Evolutionary conservation across 2,888 invertebrate species (phyloP), one percentile per base, ranked within the genome.

Genomic region (Andrena praecox): DNA sequence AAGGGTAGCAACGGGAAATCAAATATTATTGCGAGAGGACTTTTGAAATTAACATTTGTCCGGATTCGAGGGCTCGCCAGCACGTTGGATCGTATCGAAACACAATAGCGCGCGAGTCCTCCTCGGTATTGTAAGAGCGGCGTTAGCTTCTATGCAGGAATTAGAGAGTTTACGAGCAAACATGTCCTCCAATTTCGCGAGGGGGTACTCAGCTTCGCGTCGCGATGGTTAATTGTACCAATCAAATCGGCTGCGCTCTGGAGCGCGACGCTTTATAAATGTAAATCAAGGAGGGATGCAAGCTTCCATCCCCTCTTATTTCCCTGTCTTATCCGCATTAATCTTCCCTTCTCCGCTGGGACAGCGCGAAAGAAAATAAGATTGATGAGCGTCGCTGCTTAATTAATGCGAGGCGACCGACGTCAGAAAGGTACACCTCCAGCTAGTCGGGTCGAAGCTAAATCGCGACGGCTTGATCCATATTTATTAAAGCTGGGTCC

Each of bases 331-430:
- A 80, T 80, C 77, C 85, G 86, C 91, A 92, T 92, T 89, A 91
- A 92, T 92, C 91, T 91, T 91, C 87, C 80, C 24, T 56, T 85
- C 85, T 78, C 80, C 77, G 78, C 80, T 77, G 78, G 81, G 86
- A 80, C 79, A 80, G 80, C 81, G 87, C 83, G 87, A 90, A 89
- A 91, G 91, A 89, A 91, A 89, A 91, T 88, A 91, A 91, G 91
- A 91, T 91, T 91, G 90, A 92, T 91, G 91, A 89, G 86, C 87
- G 83, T 85, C 89, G 84, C 78, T 82, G 81, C 89, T 90, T 92
- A 91, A 92, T 91, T 91, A 91, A 92, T 91, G 89, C 90, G 83
- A 89, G 83, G 84, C 89, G 85, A 80, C 76, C 69, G 80, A 70
- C 27, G 83, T 78, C 73, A 66, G 81, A 59, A 80, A 71, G 80